Evolutionary conservation across 23 tunicate genomes (phyloP).

Genomic region (Ascidia mentula): DNA sequence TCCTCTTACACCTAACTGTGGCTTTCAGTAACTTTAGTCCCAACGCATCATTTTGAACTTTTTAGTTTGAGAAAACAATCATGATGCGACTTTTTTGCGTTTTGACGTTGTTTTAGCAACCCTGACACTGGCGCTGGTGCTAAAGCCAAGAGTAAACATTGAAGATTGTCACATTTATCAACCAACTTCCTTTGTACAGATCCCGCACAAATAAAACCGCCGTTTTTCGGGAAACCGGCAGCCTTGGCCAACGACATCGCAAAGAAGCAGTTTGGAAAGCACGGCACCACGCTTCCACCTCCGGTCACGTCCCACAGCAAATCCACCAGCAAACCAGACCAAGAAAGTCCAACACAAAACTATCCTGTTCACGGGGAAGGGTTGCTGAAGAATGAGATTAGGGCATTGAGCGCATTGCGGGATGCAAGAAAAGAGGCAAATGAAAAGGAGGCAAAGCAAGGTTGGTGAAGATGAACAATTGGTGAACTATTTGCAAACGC

Average conservation of each 20-base stretch:
- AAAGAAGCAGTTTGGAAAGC: conserved; percentile 29
- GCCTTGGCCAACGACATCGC: conserved; percentile 29
- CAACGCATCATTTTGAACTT: too few species aligned
- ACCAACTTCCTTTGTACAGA: background rate
- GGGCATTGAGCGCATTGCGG: background rate
- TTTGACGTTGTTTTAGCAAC: too few species aligned
- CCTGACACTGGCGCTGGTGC: too few species aligned
- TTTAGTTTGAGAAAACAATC: too few species aligned
- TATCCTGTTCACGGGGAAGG: conserved; percentile 78
- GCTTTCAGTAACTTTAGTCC: too few species aligned
- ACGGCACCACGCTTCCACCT: background rate
- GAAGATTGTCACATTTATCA: background rate
- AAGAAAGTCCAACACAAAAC: conserved; percentile 9
- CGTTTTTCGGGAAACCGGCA: conserved; percentile 45
- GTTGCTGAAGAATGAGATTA: conserved; percentile 21
- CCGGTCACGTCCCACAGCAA: conserved; percentile 12
- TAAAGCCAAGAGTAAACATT: background rate
- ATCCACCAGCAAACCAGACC: background rate
- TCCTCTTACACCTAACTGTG: too few species aligned
- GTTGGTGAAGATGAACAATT: background rate
- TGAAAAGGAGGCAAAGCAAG: background rate
- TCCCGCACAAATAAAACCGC: conserved; percentile 14
- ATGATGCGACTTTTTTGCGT: too few species aligned
- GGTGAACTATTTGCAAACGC: too few species aligned
- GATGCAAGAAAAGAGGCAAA: background rate